Conservation (phyloP, 2,797 vertebrate species). For the Orientallactaga sibirica region DNA sequence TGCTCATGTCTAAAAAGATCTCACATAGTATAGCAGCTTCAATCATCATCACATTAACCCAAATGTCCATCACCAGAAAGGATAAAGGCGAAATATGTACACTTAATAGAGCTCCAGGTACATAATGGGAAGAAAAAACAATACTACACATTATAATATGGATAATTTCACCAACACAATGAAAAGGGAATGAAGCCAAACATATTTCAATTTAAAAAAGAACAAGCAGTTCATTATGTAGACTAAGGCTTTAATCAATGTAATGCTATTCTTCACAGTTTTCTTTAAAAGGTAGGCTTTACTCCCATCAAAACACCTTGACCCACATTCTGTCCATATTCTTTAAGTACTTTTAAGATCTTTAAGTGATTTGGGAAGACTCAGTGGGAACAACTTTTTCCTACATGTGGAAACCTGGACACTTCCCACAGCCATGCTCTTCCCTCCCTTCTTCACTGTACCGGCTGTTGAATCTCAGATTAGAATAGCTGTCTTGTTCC, state of each 20-base stretch:
- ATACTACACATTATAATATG: background rate
- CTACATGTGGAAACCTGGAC: background rate
- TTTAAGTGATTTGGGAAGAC: background rate
- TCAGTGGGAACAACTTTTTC: background rate
- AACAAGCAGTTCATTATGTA: background rate
- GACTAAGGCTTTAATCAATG: background rate
- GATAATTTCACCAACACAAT: background rate
- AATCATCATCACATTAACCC: background rate
- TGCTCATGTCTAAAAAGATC: background rate
- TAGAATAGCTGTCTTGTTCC: background rate
- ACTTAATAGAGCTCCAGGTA: background rate
- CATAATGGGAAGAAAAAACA: background rate
- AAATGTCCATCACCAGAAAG: background rate
- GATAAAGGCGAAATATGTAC: background rate
- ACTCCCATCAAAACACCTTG: background rate
- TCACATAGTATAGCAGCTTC: background rate
- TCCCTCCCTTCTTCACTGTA: background rate
- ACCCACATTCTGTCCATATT: background rate
- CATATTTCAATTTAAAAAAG: too few species aligned
- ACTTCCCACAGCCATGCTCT: background rate
- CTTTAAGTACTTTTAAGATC: slow-evolving; percentile 10
- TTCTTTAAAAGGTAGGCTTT: background rate
- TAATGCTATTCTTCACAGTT: background rate
- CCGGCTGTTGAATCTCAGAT: background rate
- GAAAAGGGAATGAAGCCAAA: slow-evolving; percentile 13